Evolutionary conservation across 2,113 vertebrate genomes (phyloP).

Genomic region (Mus musculus): DNA sequence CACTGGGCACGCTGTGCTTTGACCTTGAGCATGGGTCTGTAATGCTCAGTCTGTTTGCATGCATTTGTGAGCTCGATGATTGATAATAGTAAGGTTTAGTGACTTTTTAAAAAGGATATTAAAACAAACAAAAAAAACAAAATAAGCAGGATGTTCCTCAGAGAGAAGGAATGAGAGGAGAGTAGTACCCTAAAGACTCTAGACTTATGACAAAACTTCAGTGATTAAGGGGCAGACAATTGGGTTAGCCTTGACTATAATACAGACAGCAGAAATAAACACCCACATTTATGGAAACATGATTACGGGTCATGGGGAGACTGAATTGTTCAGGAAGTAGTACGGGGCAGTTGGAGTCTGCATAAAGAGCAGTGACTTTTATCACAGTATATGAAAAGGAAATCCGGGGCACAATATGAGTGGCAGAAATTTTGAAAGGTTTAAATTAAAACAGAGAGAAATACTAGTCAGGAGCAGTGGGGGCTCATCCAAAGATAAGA

Average conservation of each 20-base stretch:
- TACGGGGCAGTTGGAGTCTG: not conserved
- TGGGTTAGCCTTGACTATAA: not conserved
- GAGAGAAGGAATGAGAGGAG: not conserved
- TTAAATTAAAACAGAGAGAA: constrained; percentile 15
- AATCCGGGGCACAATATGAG: not conserved
- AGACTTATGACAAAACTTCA: not conserved
- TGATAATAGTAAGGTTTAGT: not conserved
- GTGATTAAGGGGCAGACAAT: not conserved
- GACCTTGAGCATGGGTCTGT: not conserved
- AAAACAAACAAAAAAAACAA: too few relatives aligned
- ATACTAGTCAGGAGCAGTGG: not conserved
- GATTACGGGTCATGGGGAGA: not conserved
- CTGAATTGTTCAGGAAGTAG: not conserved
- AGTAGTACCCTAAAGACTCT: not conserved
- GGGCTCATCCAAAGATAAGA: not conserved
- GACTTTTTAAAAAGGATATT: not conserved
- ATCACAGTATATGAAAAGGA: not conserved
- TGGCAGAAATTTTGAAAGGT: not conserved
- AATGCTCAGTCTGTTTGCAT: not conserved
- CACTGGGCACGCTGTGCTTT: not conserved
- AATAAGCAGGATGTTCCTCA: not conserved
- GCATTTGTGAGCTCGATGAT: not conserved
- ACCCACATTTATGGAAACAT: not conserved
- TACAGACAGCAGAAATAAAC: not conserved
- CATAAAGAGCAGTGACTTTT: not conserved